Conservation (phyloP, 2,888 invertebrate genomes). For the Augiades crinisus region DNA sequence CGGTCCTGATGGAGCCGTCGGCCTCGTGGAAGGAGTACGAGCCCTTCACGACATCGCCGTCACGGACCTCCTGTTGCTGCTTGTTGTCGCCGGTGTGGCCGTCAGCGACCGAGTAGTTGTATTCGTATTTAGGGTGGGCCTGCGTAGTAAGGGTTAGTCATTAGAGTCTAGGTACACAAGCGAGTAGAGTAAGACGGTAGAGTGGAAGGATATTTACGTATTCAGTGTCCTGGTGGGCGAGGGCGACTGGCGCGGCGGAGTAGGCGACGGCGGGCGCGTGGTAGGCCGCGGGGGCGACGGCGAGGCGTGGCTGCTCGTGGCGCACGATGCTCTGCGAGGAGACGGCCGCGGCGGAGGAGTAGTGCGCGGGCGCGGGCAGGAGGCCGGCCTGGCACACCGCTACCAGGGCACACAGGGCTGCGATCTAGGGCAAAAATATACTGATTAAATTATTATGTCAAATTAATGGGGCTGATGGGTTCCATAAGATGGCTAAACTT, state of each 20-base stretch:
- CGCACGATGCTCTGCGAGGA: constrained; percentile 62
- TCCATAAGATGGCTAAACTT: no score
- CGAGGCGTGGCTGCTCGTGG: constrained; percentile 50
- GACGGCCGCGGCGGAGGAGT: constrained; percentile 54
- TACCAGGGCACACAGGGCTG: constrained; percentile 44
- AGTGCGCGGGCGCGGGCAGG: constrained; percentile 54
- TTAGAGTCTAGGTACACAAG: neutral
- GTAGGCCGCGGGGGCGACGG: constrained; percentile 34
- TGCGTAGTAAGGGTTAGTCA: no score
- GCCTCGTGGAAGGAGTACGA: constrained; percentile 78
- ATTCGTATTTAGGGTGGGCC: constrained; percentile 74
- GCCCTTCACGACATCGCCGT: constrained; percentile 79
- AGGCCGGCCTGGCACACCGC: constrained; percentile 47
- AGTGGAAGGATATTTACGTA: constrained; percentile 30
- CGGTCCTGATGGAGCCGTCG: constrained; percentile 79
- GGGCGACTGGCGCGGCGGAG: constrained; percentile 2
- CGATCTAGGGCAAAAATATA: neutral
- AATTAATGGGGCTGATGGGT: no score
- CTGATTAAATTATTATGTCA: no score
- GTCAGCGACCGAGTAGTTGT: constrained; percentile 79
- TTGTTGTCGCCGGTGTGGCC: constrained; percentile 81
- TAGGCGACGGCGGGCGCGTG: neutral
- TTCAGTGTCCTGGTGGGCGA: constrained; percentile 44
- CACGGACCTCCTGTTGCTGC: constrained; percentile 75
- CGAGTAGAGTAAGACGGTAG: neutral